Evolutionary conservation across 2,888 invertebrate species (phyloP).

Genomic region (Pseudanteris insignis): DNA sequence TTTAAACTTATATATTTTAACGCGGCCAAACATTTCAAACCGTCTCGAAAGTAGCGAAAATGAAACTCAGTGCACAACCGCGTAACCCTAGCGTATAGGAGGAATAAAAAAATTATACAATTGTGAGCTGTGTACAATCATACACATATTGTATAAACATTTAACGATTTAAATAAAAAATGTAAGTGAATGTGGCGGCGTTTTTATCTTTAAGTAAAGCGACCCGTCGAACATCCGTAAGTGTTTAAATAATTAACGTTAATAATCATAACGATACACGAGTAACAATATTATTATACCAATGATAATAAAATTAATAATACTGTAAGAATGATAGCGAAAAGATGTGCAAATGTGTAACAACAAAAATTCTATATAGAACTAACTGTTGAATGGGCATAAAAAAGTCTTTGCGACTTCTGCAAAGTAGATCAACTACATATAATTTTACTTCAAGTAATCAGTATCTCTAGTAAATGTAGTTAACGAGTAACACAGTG

Average conservation of each 20-base stretch:
- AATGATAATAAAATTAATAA: slow-evolving; percentile 40
- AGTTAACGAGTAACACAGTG: no score
- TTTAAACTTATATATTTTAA: no score
- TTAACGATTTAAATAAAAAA: slow-evolving; percentile 12
- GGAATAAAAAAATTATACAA: slow-evolving; percentile 2
- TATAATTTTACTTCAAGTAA: slow-evolving; percentile 30
- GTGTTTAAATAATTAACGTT: slow-evolving; percentile 4
- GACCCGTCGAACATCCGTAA: no score
- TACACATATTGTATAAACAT: slow-evolving; percentile 39
- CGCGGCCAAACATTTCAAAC: slow-evolving; percentile 31
- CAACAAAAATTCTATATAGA: no score
- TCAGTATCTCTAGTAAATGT: slow-evolving; percentile 32
- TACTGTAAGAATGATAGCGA: no score
- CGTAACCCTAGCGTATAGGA: slow-evolving; percentile 23
- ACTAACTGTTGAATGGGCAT: slow-evolving; percentile 19
- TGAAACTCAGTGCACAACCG: slow-evolving; percentile 36
- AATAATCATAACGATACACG: slow-evolving; percentile 15
- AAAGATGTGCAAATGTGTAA: no score
- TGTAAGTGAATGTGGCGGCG: no score
- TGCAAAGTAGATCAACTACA: slow-evolving; percentile 29
- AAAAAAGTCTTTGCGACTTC: slow-evolving; percentile 33
- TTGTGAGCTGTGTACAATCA: slow-evolving; percentile 44
- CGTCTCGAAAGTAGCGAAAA: slow-evolving; percentile 44
- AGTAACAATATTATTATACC: slow-evolving; percentile 28
- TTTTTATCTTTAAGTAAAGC: no score